phyloP scores from a whole-genome alignment of 2,113 vertebrate species.

The Microtus ochrogaster region DNA sequence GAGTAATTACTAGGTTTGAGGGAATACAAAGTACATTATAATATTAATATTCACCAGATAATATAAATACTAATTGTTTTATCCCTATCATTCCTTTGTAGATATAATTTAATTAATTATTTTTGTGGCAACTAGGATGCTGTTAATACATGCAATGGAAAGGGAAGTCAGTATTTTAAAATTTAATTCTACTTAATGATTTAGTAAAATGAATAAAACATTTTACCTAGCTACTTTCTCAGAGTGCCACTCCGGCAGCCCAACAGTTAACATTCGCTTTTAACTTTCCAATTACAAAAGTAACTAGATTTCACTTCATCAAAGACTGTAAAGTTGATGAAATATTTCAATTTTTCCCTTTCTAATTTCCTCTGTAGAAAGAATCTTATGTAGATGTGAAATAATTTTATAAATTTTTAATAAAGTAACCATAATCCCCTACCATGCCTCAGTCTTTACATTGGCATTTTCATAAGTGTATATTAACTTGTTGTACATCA shows the following conservation, averaged over 20 bases:
- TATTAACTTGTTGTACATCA: conserved; percentile 76
- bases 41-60: neutral
- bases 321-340: neutral
- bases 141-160: neutral
- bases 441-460: conserved; percentile 36
- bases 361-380: conserved; percentile 56
- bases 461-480: conserved; percentile 81
- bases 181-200: neutral
- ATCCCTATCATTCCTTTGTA: neutral
- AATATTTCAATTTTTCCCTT: conserved; percentile 22
- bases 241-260: neutral
- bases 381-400: conserved; percentile 73
- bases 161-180: neutral
- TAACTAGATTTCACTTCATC: neutral
- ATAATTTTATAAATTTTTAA: conserved; percentile 81
- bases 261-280: neutral
- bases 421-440: conserved; percentile 79
- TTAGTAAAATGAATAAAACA: neutral
- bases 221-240: neutral
- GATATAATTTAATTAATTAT: neutral
- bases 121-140: neutral
- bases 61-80: neutral
- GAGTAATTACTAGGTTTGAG: neutral
- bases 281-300: neutral
- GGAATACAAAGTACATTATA: neutral